A percentile compares a stretch with the other conserved stretches of the same genome.
phyloP scores from a whole-genome alignment of 1,140 invertebrate genomes.

The Acyrthosiphon pisum region DNA sequence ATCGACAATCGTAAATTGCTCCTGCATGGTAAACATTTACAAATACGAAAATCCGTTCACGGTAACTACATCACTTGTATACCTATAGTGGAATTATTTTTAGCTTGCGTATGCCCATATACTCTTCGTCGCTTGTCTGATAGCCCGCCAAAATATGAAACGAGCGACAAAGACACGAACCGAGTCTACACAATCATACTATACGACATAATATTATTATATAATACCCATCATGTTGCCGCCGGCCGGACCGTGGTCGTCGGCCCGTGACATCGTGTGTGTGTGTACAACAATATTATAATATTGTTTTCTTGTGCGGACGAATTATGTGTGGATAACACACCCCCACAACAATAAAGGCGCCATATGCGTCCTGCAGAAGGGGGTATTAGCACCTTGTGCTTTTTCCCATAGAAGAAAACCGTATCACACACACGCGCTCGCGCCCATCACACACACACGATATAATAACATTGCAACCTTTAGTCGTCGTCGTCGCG shows the following conservation, averaged over 20 bases:
- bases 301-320: not conserved
- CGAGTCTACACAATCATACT: too few species aligned
- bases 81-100: not conserved
- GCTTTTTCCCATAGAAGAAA: constrained; percentile 47
- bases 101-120: too few species aligned
- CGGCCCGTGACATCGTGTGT: not conserved
- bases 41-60: not conserved
- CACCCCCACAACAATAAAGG: not conserved
- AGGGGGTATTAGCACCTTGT: constrained; percentile 36
- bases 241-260: not conserved
- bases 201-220: not conserved
- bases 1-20: too few species aligned
- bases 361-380: constrained; percentile 39
- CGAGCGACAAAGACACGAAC: not conserved
- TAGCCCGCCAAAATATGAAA: not conserved
- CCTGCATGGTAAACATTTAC: too few species aligned
- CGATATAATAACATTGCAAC: not conserved
- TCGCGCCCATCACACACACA: not conserved
- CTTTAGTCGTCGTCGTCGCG: not conserved
- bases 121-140: not conserved
- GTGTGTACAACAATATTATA: not conserved
- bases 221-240: not conserved
- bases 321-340: not conserved
- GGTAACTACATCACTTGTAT: too few species aligned
- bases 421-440: not conserved